Base-by-base conservation (phyloP, 1,140 invertebrate species). In the Leptopilina boulardi region DNA sequence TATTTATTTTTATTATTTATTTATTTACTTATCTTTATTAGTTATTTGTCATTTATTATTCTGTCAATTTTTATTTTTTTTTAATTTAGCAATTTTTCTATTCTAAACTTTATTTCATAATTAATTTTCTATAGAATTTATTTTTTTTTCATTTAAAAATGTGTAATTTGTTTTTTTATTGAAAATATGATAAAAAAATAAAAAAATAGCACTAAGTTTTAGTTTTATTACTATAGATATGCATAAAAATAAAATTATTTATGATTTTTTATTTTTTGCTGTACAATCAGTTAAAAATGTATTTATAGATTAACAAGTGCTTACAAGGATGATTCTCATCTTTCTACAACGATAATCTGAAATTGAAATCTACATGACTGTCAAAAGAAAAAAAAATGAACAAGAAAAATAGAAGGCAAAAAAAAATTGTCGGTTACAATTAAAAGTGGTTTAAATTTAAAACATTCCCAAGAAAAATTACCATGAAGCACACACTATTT, bases 261-360 rank as follows among this genome's bases (percentile, higher is more conserved):
- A 23, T 23, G 11, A 26, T 13, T 3, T 26, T 10, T 23, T 59
- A 26, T 26, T 26, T 59, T 30, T 13, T 59, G 19, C 56, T 21
- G 56, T 15, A 23, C 56, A 59, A 59, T 59, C 56, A 59, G 21
- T 59, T 59, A 10, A 59, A 59, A 59, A 15, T 26, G 56, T 59
- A 59, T 59, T 59, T 59, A 59, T 59, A 59, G 56, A 59, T 23
- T 59, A 23, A 59, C 56, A 59, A 59, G 23, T 23, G 56, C 56
- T 59, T 59, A 59, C 56, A 59, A 26, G 21, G 56, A 59, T 59
- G 56, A 59, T 59, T 59, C 56, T 59, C 56, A 59, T 59, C 56
- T 59, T 59, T 26, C 56, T 59, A n/a, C 15, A 59, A 13, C 56
- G 56, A 59, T 59, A 59, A 59, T 59, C 56, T 59, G 56, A 59